A percentile compares a stretch with the other conserved stretches of the same genome.
These are phyloP conservation scores for Melinopterus prodromus DNA, from an alignment of 2,888 invertebrate species.

Conservation along the genomic window DNA sequence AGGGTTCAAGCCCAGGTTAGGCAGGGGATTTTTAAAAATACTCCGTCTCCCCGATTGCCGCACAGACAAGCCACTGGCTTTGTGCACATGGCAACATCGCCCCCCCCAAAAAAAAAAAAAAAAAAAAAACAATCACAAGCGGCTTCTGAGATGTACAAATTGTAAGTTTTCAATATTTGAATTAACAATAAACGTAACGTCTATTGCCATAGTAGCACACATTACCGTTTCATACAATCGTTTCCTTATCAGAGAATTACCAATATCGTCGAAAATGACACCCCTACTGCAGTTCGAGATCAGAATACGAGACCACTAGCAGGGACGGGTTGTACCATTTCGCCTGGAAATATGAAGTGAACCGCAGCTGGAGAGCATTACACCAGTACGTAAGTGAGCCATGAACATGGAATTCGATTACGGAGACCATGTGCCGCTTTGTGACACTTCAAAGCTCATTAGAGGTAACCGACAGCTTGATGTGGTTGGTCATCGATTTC, in stretches of 20 bases:
- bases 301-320: background rate
- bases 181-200: background rate
- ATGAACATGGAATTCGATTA: constrained; percentile 4
- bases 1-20: no score
- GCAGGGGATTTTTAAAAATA: no score
- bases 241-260: background rate
- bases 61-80: no score
- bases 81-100: no score
- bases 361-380: background rate
- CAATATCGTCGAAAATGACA: background rate
- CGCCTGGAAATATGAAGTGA: background rate
- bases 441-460: background rate
- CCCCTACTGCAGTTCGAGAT: background rate
- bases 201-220: background rate
- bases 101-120: no score
- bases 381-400: constrained; percentile 4
- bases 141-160: background rate
- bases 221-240: background rate
- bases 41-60: no score
- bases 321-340: background rate
- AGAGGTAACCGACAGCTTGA: background rate
- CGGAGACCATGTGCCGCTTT: background rate
- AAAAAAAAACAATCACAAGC: no score
- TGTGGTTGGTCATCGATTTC: background rate
- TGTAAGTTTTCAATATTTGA: background rate